phyloP scores from a whole-genome alignment of 2,888 invertebrate genomes.

The Sturmia bella region DNA sequence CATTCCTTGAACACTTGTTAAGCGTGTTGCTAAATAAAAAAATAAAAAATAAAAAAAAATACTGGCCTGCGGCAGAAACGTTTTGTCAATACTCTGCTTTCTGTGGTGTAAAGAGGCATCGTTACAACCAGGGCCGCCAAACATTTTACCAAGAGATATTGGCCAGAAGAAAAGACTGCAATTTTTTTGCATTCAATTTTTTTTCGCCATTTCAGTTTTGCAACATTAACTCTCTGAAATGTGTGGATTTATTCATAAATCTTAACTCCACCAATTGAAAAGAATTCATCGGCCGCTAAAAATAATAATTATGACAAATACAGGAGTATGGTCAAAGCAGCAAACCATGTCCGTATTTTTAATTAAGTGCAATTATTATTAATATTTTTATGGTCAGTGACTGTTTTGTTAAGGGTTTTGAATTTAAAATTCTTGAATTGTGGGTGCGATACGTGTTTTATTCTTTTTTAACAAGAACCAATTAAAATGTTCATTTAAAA shows the following conservation, averaged over 20 bases:
- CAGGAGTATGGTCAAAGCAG: slow-evolving; percentile 28
- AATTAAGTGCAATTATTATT: slow-evolving; percentile 45
- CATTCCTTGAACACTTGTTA: slow-evolving; percentile 63
- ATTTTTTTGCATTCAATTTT: no score
- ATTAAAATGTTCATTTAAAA: slow-evolving; percentile 1
- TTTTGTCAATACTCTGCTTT: no score
- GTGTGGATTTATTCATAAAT: not conserved
- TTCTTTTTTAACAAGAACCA: slow-evolving; percentile 2
- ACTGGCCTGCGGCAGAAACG: no score
- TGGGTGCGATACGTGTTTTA: not conserved
- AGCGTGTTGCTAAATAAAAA: not conserved
- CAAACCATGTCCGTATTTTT: slow-evolving; percentile 43
- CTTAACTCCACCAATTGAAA: not conserved
- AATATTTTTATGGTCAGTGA: slow-evolving; percentile 5
- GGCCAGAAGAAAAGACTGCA: no score
- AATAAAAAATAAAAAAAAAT: not conserved
- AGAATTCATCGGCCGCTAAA: slow-evolving; percentile 8
- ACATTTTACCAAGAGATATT: no score
- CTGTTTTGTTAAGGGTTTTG: not conserved
- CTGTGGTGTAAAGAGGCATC: no score
- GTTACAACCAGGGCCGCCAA: no score
- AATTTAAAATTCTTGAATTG: not conserved
- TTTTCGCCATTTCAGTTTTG: no score
- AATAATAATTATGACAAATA: slow-evolving; percentile 17
- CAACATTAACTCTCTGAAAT: no score